Base-by-base conservation (phyloP, 2,797 vertebrate genomes). In the Trachurus trachurus region DNA sequence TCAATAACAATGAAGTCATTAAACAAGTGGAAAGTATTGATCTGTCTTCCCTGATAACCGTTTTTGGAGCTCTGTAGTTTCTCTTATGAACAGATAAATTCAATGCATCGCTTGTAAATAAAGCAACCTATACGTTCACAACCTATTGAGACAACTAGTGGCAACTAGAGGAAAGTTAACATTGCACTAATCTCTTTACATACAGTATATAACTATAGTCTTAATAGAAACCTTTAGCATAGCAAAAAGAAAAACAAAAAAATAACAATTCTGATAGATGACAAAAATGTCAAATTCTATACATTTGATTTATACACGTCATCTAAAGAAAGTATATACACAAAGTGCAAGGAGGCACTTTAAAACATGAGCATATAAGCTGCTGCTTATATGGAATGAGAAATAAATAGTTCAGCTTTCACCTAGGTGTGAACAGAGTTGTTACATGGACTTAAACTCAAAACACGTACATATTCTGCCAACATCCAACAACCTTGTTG, bases 321-420 rank as follows among this genome's bases (percentile, higher is more conserved):
- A 84, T 67, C 90, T 93, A 85, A 62, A 83, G 66, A 96, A 84
- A 77, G 89, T 94, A 96, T 95, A 93, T 96, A 97, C 93, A 96
- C 93, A 95, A 96, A 97, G 96, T 97, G 96, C 96, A 94, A 94
- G 92, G 94, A 98, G 96, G 97, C 97, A 97, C 96, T 95, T 96
- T 95, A 96, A 96, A 95, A 89, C 73, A 94, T 93, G 95, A 96
- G 90, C 88, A 93, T 82, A 93, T 93, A 95, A 96, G 90, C 95
- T 92, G 88, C 75, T 63, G 93, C 93, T 95, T 91, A 91, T 94
- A 81, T 74, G 60, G 75, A 79, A 81, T 78, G 61, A 83, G 61
- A 92, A 90, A 89, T 76, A 90, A 92, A 89, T 82, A 90, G 86
- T 84, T 83, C 78, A 79, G 74, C 89, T 91, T 89, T 89, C 74